Conservation (phyloP, 2,888 invertebrate species). For the Meloe dianella region DNA sequence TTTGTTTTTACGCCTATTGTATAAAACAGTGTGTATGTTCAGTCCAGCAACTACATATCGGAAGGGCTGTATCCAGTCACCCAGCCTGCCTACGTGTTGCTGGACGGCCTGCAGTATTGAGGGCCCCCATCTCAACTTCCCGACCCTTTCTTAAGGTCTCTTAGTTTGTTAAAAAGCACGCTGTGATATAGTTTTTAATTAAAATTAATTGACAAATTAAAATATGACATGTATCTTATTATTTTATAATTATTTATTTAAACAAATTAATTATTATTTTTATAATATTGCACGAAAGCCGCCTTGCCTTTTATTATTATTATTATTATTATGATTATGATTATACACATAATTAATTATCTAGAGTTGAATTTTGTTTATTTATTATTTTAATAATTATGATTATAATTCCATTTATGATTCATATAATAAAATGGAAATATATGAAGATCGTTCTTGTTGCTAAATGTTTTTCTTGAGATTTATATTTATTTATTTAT, state of each 20-base stretch:
- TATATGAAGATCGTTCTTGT: neutral
- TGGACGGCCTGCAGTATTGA: slow-evolving; percentile 69
- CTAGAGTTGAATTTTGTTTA: too few relatives aligned
- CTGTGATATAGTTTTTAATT: slow-evolving; percentile 22
- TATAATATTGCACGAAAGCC: too few relatives aligned
- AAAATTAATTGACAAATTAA: neutral
- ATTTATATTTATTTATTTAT: too few relatives aligned
- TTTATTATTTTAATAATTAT: slow-evolving; percentile 16
- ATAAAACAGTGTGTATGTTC: slow-evolving; percentile 40
- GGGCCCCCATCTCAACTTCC: slow-evolving; percentile 55
- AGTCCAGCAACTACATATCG: slow-evolving; percentile 61
- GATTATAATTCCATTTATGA: neutral
- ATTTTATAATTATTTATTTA: too few relatives aligned
- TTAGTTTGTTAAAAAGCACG: slow-evolving; percentile 38
- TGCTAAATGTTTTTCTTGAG: too few relatives aligned
- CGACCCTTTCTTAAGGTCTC: slow-evolving; percentile 57
- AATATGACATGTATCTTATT: too few relatives aligned
- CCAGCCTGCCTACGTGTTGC: slow-evolving; percentile 67
- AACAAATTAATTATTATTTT: too few relatives aligned
- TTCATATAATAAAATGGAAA: neutral
- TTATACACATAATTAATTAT: too few relatives aligned
- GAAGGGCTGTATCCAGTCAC: slow-evolving; percentile 65
- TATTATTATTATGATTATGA: too few relatives aligned
- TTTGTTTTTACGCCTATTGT: slow-evolving; percentile 11
- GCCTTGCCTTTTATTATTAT: too few relatives aligned